phyloP scores from a whole-genome alignment of 2,113 vertebrate species.

The Poeciliopsis occidentalis region DNA sequence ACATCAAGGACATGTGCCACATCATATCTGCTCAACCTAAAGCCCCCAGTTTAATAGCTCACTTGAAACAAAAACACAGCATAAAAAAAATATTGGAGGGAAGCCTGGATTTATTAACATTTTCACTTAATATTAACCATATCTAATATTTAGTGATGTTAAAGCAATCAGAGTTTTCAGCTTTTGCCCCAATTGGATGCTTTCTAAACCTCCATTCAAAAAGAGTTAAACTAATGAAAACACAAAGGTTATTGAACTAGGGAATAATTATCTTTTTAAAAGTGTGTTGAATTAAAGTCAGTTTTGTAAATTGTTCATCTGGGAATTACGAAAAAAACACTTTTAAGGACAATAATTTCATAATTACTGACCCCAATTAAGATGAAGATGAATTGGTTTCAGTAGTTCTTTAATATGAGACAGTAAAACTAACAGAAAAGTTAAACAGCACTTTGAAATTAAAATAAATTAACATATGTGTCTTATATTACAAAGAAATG shows the following conservation, averaged over 20 bases:
- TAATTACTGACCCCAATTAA: neutral
- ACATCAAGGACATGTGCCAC: conserved; percentile 77
- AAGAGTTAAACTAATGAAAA: neutral
- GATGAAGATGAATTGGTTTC: neutral
- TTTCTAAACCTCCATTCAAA: neutral
- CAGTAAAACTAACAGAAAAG: neutral
- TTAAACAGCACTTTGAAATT: neutral
- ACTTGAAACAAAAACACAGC: conserved; percentile 73
- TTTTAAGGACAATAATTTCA: neutral
- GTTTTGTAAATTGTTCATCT: neutral
- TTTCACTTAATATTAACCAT: conserved; percentile 31
- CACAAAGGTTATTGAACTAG: neutral
- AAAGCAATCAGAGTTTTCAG: neutral
- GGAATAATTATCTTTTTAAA: neutral
- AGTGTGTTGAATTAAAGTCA: neutral
- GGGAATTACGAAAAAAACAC: neutral
- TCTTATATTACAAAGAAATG: neutral
- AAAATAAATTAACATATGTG: neutral
- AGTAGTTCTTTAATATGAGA: neutral
- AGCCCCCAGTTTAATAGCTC: conserved; percentile 64
- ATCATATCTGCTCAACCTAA: conserved; percentile 70
- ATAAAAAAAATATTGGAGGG: conserved; percentile 45
- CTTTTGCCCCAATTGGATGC: too few relatives aligned
- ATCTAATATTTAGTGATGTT: neutral
- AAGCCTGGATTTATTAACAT: conserved; percentile 67